Evolutionary conservation across 2,888 invertebrate genomes (phyloP).

Genomic region (Carterocephalus palaemon): DNA sequence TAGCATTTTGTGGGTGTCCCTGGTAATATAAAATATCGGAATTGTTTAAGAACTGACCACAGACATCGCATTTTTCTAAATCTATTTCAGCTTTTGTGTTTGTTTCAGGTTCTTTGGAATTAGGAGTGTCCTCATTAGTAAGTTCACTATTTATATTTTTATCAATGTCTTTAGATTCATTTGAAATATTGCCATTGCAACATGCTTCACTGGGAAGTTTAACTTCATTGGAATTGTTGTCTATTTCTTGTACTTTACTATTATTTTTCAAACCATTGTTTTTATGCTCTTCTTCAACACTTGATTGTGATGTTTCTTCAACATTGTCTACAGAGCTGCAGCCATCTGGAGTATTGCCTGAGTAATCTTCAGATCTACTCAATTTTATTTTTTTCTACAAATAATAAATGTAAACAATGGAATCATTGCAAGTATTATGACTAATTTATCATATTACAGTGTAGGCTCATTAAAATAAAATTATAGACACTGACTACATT

Average conservation of each 20-base stretch:
- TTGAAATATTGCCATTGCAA: constrained; percentile 19
- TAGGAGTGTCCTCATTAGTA: constrained; percentile 7
- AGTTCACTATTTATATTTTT: neutral
- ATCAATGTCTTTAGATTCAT: constrained; percentile 20
- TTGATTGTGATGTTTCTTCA: neutral
- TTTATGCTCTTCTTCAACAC: neutral
- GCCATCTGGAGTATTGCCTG: neutral
- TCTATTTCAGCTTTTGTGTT: constrained; percentile 33
- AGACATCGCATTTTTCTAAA: constrained; percentile 63
- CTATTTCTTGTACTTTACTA: constrained; percentile 1
- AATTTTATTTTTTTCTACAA: constrained; percentile 53
- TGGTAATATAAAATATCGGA: constrained; percentile 80
- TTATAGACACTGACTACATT: too few relatives aligned
- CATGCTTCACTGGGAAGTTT: neutral
- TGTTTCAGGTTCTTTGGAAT: constrained; percentile 13
- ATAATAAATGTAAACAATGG: neutral
- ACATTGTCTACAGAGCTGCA: neutral
- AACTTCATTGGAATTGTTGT: constrained; percentile 22
- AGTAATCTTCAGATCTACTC: constrained; percentile 10
- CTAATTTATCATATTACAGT: too few relatives aligned
- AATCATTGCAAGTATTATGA: too few relatives aligned
- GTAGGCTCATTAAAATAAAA: too few relatives aligned
- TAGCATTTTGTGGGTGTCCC: constrained; percentile 87
- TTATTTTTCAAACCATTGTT: neutral
- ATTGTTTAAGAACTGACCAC: constrained; percentile 69